A percentile compares a stretch with the other conserved stretches of the same genome.
These are phyloP conservation scores for Petroica traversi DNA, from an alignment of 2,113 vertebrate species.

Conservation along the genomic window DNA sequence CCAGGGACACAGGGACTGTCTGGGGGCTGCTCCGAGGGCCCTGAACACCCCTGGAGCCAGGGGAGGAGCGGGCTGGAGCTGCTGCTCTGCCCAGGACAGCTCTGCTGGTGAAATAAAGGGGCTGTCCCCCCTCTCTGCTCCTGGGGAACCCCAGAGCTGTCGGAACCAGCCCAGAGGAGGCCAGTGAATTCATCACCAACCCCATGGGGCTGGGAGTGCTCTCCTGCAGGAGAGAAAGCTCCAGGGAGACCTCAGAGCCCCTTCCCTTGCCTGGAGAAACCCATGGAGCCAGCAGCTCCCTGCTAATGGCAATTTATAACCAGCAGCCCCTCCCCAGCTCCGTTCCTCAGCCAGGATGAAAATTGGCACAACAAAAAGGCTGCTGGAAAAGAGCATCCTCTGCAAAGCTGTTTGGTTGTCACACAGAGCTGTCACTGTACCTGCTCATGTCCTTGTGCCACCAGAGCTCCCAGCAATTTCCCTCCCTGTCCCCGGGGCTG, in stretches of 20 bases:
- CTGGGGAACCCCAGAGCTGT: not conserved
- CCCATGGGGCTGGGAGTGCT: not conserved
- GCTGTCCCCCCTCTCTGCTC: not conserved
- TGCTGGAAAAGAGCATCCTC: not conserved
- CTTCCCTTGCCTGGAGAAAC: not conserved
- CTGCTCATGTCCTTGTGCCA: not conserved
- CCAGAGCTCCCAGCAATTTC: not conserved
- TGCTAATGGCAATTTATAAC: not conserved
- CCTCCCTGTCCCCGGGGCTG: not conserved
- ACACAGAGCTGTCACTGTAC: not conserved
- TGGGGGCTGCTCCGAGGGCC: rapidly evolving
- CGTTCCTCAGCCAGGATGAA: not conserved
- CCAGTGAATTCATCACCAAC: not conserved
- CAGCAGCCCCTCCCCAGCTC: slow-evolving; percentile 3
- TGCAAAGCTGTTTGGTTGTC: not conserved
- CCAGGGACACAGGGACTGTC: not conserved
- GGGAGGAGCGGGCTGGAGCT: rapidly evolving
- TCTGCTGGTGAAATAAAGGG: not conserved
- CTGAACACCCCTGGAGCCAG: rapidly evolving
- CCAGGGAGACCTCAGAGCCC: not conserved
- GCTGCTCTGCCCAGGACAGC: not conserved
- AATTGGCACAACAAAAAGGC: rapidly evolving
- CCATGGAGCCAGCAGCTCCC: not conserved
- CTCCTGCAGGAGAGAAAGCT: not conserved
- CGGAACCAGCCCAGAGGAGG: not conserved